Evolutionary conservation across 2,113 vertebrate genomes (phyloP), one percentile per base, ranked within the genome.

Genomic region (Bos indicus): DNA sequence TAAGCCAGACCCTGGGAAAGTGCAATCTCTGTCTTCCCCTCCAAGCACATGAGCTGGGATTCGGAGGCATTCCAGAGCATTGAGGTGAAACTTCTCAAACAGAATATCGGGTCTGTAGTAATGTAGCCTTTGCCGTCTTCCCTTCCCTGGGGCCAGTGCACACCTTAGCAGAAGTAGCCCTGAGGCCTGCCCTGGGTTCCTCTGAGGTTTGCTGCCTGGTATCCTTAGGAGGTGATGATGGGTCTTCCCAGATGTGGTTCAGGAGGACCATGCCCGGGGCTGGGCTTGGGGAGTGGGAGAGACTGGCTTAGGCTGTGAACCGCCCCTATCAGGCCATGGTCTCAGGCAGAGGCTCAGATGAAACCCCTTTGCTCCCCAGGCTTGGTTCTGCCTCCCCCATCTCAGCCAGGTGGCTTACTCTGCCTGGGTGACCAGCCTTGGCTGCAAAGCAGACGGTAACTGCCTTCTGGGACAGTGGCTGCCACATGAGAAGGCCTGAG

Each of bases 251-350:
- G 80, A 15, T 51, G 71, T 26, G 36, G 60, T 60, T 43, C 52
- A 48, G 43, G 67, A 93, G 26, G 82, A 46, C 83, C 43, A 6
- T 26, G 77, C 6, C 52, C 0, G 1, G 67, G 46, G 28, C 21
- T 6, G 19, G 59, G 25, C 9, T 13, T 12, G n/a, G 7, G 13
- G 46, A 14, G 5, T 6, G 17, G 14, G 21, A 17, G 59, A 15
- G 56, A 43, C 36, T 17, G 19, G 57, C 82, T 81, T 13, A 40
- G 43, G n/a, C 26, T 54, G 46, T 80, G 52, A 92, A 17, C 57
- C 3, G 3, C 13, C 26, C 17, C 56, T 2, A 0, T 23, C 13
- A 33, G 30, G 40, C 60, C 1, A 6, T 51, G n/a, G 12, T 6
- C 54, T 64, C 48, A 17, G 83, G 54, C 48, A 80, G 82, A 6